Base-by-base conservation (phyloP, 2,888 invertebrate genomes). In the Carcina quercana region DNA sequence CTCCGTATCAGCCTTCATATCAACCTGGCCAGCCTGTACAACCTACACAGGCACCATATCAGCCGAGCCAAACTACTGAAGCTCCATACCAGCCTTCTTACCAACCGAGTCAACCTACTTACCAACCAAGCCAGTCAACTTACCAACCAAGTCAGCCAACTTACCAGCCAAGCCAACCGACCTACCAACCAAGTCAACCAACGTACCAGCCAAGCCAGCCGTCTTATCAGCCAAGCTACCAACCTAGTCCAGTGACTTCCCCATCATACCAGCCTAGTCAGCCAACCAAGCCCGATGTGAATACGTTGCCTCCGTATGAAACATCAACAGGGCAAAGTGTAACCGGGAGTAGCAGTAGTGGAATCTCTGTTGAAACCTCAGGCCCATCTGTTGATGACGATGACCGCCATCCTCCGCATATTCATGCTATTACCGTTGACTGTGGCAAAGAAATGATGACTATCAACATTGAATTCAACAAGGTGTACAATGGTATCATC, bases 391-490 rank as follows among this genome's bases (percentile, higher is more conserved):
- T 53, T 22, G 86, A 84, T n/a, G 89, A 89, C 21, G 89, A 89
- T 15, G 76, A 86, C 29, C 88, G 87, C 33, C 92, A 92, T 55
- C 91, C 91, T 24, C 91, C 93, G 2, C 91, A 92, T 46, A 91
- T 93, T 45, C 91, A 92, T 55, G 87, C 86, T 1, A 88, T 93
- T 34, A 88, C 91, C 22, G 93, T 93, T 0, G 86, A 91, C 50
- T 93, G 93, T 52, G 90, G 91, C 35, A 93, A 92, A 60, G 91
- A 92, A 42, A 89, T 90, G 88, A 93, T 94, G 93, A 91, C 89
- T 1, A 92, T 93, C 37, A 88, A 90, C 45, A 87, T 93, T 6
- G 91, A 91, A 64, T 94, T 93, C 66, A 92, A 92, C 62, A 86
- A 90, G 39, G 82, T 75, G 11, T 94, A 92, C 59, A 88, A 92